These are phyloP conservation scores for Marcusenius ussheri DNA, from an alignment of 2,113 vertebrate genomes.

Conservation along the genomic window DNA sequence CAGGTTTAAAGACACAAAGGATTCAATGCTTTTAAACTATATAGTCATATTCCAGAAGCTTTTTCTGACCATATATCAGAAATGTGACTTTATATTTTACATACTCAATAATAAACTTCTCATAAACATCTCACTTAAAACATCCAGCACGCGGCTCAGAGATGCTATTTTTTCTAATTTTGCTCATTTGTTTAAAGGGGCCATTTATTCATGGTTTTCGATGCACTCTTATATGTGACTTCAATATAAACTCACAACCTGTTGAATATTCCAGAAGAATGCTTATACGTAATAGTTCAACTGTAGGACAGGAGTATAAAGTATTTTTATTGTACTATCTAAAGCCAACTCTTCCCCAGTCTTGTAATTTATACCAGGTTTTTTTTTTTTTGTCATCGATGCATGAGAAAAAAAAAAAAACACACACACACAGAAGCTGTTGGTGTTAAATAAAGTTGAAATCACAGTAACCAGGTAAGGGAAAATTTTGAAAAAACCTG, in stretches of 20 bases:
- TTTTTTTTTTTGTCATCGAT: neutral
- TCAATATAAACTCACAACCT: neutral
- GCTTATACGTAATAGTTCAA: neutral
- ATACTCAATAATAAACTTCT: neutral
- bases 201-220: neutral
- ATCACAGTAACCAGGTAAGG: neutral
- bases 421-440: neutral
- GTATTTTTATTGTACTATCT: neutral
- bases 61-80: neutral
- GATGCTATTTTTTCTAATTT: neutral
- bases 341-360: neutral
- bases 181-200: neutral
- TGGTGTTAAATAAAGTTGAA: neutral
- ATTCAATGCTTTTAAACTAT: neutral
- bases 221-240: neutral
- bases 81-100: neutral
- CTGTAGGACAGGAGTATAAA: neutral
- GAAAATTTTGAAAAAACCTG: neutral
- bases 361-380: neutral
- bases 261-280: neutral
- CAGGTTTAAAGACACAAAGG: neutral
- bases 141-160: neutral
- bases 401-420: neutral
- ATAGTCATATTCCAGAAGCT: neutral
- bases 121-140: neutral